These are phyloP conservation scores for Lordiphosa collinella DNA, from an alignment of 1,140 invertebrate species.

Conservation along the genomic window DNA sequence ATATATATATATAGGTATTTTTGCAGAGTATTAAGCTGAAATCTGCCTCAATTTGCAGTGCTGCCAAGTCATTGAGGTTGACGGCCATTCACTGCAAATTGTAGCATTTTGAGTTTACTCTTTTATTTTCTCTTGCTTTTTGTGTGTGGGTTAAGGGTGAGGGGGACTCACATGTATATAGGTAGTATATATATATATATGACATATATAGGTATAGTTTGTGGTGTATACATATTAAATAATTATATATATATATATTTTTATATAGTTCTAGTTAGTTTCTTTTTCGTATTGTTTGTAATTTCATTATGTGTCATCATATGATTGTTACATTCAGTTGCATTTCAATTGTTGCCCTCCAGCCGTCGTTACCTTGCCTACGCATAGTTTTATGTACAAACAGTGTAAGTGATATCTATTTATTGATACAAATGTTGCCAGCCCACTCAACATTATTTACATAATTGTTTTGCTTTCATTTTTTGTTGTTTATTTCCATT, in stretches of 20 bases:
- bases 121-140: neutral
- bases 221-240: too few species aligned
- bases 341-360: constrained; percentile 23
- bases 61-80: neutral
- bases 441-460: neutral
- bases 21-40: constrained; percentile 39
- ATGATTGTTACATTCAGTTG: constrained; percentile 74
- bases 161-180: constrained; percentile 9
- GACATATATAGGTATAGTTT: constrained; percentile 10
- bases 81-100: neutral
- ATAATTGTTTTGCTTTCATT: neutral
- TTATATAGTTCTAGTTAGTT: constrained; percentile 26
- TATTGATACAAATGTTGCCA: neutral
- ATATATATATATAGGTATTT: constrained; percentile 35
- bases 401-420: neutral
- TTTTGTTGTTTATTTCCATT: neutral
- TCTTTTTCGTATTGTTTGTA: constrained; percentile 17
- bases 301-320: constrained; percentile 66
- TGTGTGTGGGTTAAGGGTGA: neutral
- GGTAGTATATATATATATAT: constrained; percentile 16
- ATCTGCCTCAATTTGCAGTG: constrained; percentile 10
- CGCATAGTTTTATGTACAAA: too few species aligned
- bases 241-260: constrained; percentile 14
- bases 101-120: neutral
- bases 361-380: neutral